phyloP scores from a whole-genome alignment of 2,888 invertebrate species.

The Pardosa pseudoannulata region DNA sequence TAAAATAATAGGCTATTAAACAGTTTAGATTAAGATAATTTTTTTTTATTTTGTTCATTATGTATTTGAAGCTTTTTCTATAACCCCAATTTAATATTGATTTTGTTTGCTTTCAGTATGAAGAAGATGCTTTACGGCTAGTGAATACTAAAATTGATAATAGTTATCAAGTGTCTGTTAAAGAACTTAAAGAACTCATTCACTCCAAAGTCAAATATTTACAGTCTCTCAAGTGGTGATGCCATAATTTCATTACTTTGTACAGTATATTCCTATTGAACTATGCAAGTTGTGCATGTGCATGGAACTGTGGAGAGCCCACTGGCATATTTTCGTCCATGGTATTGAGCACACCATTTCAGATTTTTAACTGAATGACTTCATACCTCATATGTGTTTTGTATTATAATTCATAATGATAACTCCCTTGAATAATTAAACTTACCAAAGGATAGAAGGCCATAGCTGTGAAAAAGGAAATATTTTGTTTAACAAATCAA shows the following conservation, averaged over 20 bases:
- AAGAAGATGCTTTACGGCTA: conserved; percentile 54
- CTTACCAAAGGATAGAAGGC: not conserved
- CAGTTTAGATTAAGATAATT: too few relatives aligned
- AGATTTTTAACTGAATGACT: conserved; percentile 42
- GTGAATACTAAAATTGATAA: conserved; percentile 77
- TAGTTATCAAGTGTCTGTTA: conserved; percentile 80
- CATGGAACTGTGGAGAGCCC: conserved; percentile 22
- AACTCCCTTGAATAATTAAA: not conserved
- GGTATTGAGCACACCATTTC: conserved; percentile 30
- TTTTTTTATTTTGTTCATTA: too few relatives aligned
- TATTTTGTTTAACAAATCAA: not conserved
- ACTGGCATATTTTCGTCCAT: conserved; percentile 46
- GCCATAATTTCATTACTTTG: conserved; percentile 1
- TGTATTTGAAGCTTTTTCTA: too few relatives aligned
- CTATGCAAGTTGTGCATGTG: conserved; percentile 28
- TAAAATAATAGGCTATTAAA: too few relatives aligned
- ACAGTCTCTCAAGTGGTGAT: conserved; percentile 73
- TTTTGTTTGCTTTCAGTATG: conserved; percentile 49
- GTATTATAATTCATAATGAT: conserved; percentile 26
- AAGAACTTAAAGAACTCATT: conserved; percentile 80
- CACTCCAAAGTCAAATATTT: conserved; percentile 81
- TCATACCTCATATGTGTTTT: conserved; percentile 61
- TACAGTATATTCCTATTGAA: conserved; percentile 63
- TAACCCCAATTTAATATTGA: too few relatives aligned
- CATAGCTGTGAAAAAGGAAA: not conserved